Conservation (phyloP, 2,113 vertebrate genomes). For the Poeciliopsis prolifica region DNA sequence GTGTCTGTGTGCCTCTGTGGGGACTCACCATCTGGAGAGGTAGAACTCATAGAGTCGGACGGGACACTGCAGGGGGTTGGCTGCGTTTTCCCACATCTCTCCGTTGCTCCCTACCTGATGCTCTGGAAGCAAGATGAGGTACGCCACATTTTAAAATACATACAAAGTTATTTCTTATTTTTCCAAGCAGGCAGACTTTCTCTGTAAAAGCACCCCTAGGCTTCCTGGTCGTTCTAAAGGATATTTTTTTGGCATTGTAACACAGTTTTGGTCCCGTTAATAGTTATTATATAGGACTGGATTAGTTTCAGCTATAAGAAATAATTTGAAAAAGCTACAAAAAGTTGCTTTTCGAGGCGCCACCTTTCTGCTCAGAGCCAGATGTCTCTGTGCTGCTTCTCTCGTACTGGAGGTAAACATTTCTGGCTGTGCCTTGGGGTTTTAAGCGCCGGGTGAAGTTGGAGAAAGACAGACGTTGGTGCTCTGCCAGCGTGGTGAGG, state of each 20-base stretch:
- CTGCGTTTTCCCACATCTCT: slow-evolving; percentile 88
- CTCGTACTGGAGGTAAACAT: slow-evolving; percentile 88
- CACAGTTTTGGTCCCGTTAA: no score
- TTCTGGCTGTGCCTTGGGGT: slow-evolving; percentile 84
- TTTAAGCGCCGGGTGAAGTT: slow-evolving; percentile 87
- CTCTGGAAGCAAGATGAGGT: slow-evolving; percentile 56
- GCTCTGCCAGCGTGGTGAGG: slow-evolving; percentile 88
- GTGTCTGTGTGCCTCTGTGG: background rate
- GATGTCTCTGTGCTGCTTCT: slow-evolving; percentile 67
- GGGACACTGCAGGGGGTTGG: slow-evolving; percentile 92
- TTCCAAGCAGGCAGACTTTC: no score
- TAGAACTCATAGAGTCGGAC: slow-evolving; percentile 97
- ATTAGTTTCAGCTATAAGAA: no score
- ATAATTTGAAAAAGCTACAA: no score
- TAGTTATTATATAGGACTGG: no score
- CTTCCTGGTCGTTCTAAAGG: no score
- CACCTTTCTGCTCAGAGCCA: slow-evolving; percentile 45
- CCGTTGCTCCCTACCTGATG: slow-evolving; percentile 73
- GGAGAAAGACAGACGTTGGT: slow-evolving; percentile 90
- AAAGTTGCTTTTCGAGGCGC: background rate
- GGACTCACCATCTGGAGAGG: slow-evolving; percentile 93
- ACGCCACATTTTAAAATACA: background rate
- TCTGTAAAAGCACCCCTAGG: no score
- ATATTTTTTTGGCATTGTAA: no score
- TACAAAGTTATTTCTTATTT: no score